Base-by-base conservation (phyloP, 2,888 invertebrate genomes). In the Hyposoter didymator region DNA sequence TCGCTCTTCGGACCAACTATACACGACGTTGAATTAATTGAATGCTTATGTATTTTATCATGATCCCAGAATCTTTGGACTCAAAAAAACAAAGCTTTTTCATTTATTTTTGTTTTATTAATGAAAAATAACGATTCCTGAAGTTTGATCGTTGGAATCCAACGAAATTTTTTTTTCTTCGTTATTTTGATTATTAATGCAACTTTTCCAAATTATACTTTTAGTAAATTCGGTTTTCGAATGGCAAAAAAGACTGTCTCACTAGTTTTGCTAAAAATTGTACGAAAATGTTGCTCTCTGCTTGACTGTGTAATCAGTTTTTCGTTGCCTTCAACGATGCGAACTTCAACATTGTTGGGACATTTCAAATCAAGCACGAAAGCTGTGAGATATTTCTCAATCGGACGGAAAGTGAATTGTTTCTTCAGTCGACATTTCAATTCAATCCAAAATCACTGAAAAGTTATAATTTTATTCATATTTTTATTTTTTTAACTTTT, bases 1-100 rank as follows among this genome's bases (percentile, higher is more conserved):
- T 85, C 85, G 82, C 49, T 69, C 78, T 52, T 62, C 64, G 47
- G 47, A 75, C 28, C 74, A 52, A 73, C 43, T 35, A 12, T 28
- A 32, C 28, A 52, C 45, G 69, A 52, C 43, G 47, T 70, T 82
- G 52, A 64, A 79, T 85, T 79, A 66, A 66, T 66, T n/a, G 32
- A 49, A 84, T 81, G 64, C 49, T 59, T 73, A 59, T 32, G 69
- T 52, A n/a, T 32, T 35, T 45, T 70, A 67, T 66, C 75, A 52
- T 79, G 83, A 72, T 64, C 19, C 19, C 12, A 45, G 83, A 79
- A 73, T 73, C 73, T 64, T 22, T 55, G 19, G 14, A 35, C 67
- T 28, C 22, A 32, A 35, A 52, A 52, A 74, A 69, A 47, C 45
- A 3, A 2, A 32, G 39, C 17, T 43, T 22, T 39, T 19, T 1